Evolutionary conservation across 2,797 vertebrate genomes (phyloP).

Genomic region (Syngnathus acus): DNA sequence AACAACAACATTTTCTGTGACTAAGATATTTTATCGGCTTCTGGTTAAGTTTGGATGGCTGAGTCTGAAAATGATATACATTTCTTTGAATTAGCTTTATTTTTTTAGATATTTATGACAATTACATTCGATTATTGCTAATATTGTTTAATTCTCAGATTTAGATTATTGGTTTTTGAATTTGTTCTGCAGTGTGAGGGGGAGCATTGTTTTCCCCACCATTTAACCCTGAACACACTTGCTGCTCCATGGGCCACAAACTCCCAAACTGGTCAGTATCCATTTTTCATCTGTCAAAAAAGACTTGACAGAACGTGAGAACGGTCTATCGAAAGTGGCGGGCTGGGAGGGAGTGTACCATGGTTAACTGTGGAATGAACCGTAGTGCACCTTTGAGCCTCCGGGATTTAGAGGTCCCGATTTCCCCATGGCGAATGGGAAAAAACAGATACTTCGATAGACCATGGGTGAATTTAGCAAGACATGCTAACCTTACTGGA

Average conservation of each 20-base stretch:
- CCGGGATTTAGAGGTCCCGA: not conserved
- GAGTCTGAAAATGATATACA: no score
- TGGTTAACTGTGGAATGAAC: not conserved
- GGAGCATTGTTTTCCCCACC: not conserved
- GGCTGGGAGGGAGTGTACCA: not conserved
- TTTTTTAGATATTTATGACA: no score
- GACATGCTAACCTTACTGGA: not conserved
- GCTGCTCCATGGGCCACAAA: not conserved
- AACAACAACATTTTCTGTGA: slow-evolving; percentile 13
- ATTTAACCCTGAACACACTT: not conserved
- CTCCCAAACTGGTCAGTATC: not conserved
- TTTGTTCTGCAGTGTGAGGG: not conserved
- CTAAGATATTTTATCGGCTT: no score
- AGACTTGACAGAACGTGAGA: not conserved
- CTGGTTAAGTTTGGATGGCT: no score
- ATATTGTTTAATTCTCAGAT: no score
- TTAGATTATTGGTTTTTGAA: no score
- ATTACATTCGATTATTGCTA: no score
- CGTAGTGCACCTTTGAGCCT: not conserved
- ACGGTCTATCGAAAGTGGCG: not conserved
- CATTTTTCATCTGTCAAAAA: not conserved
- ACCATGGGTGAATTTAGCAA: not conserved
- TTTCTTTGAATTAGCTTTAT: no score
- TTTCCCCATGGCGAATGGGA: not conserved
- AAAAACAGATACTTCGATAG: not conserved